phyloP scores from a whole-genome alignment of 2,113 vertebrate genomes.

The Steatornis caripensis region DNA sequence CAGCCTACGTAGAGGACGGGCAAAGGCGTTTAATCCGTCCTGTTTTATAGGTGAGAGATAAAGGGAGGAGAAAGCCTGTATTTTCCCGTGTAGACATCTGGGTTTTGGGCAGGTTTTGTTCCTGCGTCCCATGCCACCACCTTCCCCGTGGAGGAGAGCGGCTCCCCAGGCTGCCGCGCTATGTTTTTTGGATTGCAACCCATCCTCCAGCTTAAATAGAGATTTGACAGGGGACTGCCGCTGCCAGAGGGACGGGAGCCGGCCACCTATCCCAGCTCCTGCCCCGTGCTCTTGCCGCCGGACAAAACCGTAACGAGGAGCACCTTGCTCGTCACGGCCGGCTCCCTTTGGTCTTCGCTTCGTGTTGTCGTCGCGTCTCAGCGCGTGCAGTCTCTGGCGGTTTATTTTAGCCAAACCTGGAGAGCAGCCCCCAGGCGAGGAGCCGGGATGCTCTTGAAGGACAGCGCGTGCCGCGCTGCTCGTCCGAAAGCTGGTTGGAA shows the following conservation, averaged over 20 bases:
- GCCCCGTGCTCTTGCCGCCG: background rate
- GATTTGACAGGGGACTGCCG: background rate
- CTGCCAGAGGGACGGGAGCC: background rate
- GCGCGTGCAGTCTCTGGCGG: background rate
- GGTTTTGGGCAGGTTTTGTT: background rate
- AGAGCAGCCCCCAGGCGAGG: too few relatives aligned
- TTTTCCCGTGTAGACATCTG: background rate
- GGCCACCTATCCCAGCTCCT: background rate
- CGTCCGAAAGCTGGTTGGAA: background rate
- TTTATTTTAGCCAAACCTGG: background rate
- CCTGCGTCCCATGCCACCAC: background rate
- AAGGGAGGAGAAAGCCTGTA: background rate
- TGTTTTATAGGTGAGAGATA: background rate
- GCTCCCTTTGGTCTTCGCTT: background rate
- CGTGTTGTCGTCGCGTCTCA: fast-evolving
- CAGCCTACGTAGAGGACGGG: background rate
- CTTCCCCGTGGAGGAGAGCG: background rate
- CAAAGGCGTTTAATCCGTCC: background rate
- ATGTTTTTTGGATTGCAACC: background rate
- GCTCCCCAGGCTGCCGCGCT: background rate
- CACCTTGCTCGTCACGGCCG: fast-evolving
- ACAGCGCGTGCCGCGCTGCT: too few relatives aligned
- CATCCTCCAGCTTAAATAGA: background rate
- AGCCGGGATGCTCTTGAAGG: background rate
- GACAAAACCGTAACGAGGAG: fast-evolving